Evolutionary conservation across 2,888 invertebrate genomes (phyloP).

Genomic region (Agrilus mali): DNA sequence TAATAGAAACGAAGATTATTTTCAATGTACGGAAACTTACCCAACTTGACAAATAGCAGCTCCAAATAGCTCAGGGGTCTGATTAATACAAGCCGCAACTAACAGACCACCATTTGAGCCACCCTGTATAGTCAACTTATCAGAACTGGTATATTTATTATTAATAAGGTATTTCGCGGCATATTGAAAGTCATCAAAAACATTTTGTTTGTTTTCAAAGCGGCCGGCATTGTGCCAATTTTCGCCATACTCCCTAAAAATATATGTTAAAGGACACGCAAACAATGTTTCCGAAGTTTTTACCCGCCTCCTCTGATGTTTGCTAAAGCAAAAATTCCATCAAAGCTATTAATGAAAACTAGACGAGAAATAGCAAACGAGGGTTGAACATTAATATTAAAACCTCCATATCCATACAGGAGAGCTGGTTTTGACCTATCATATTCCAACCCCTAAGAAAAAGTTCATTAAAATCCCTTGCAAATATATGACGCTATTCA

Average conservation of each 20-base stretch:
- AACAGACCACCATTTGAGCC: conserved; percentile 95
- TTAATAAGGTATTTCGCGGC: conserved; percentile 80
- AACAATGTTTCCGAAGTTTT: conserved; percentile 21
- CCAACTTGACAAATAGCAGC: conserved; percentile 91
- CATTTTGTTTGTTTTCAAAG: conserved; percentile 87
- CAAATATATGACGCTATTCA: background rate
- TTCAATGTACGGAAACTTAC: conserved; percentile 38
- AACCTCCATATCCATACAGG: conserved; percentile 95
- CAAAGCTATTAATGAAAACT: conserved; percentile 79
- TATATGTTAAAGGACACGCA: conserved; percentile 4
- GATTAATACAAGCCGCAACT: conserved; percentile 91
- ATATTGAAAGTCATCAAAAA: conserved; percentile 90
- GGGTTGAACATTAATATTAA: conserved; percentile 86
- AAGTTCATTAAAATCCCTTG: conserved; percentile 2
- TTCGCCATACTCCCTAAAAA: conserved; percentile 84
- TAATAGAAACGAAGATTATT: background rate
- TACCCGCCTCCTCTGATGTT: conserved; percentile 95
- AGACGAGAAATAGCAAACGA: conserved; percentile 77
- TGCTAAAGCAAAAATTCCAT: conserved; percentile 81
- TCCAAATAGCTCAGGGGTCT: conserved; percentile 88
- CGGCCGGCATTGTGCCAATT: conserved; percentile 94
- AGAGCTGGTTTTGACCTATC: conserved; percentile 72
- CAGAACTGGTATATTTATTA: conserved; percentile 63
- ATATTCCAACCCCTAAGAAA: conserved; percentile 43
- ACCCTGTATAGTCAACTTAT: conserved; percentile 78